Conservation (phyloP, 2,797 vertebrate species). For the Microctenopoma steveboyesi region DNA sequence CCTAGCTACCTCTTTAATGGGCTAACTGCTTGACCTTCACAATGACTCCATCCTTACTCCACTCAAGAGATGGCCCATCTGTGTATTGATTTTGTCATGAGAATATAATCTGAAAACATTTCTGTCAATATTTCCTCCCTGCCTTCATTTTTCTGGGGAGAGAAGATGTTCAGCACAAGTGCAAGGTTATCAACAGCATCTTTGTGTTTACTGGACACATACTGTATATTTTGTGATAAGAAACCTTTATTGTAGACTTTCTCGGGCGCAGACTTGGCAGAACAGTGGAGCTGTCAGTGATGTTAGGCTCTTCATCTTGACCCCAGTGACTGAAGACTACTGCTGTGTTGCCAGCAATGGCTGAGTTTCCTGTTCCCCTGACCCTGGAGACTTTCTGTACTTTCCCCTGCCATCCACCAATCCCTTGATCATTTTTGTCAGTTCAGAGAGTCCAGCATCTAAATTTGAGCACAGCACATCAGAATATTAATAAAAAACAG, state of each 20-base stretch:
- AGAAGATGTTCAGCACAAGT: conserved; percentile 68
- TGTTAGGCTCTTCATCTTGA: conserved; percentile 72
- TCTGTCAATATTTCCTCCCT: conserved; percentile 77
- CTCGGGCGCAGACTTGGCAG: conserved; percentile 69
- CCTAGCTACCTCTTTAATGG: conserved; percentile 74
- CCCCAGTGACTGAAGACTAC: conserved; percentile 71
- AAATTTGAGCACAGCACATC: conserved; percentile 3
- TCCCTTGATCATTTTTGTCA: conserved; percentile 37
- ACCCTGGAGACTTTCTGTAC: conserved; percentile 58
- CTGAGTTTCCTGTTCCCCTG: conserved; percentile 69
- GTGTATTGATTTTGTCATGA: conserved; percentile 82
- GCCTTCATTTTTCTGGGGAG: conserved; percentile 68
- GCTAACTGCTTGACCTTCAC: conserved; percentile 78
- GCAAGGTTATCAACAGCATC: conserved; percentile 77
- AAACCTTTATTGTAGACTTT: conserved; percentile 67
- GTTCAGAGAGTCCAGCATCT: background rate
- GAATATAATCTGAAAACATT: conserved; percentile 82
- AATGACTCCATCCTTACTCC: conserved; percentile 71
- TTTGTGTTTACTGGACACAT: conserved; percentile 64
- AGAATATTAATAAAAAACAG: conserved; percentile 18
- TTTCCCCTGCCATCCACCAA: conserved; percentile 38
- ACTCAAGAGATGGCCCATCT: conserved; percentile 72
- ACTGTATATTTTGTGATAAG: conserved; percentile 64
- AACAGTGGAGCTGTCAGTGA: conserved; percentile 59
- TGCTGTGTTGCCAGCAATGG: conserved; percentile 71